These are phyloP conservation scores for Gnathonemus longibarbis DNA, from an alignment of 2,113 vertebrate species.

Conservation along the genomic window DNA sequence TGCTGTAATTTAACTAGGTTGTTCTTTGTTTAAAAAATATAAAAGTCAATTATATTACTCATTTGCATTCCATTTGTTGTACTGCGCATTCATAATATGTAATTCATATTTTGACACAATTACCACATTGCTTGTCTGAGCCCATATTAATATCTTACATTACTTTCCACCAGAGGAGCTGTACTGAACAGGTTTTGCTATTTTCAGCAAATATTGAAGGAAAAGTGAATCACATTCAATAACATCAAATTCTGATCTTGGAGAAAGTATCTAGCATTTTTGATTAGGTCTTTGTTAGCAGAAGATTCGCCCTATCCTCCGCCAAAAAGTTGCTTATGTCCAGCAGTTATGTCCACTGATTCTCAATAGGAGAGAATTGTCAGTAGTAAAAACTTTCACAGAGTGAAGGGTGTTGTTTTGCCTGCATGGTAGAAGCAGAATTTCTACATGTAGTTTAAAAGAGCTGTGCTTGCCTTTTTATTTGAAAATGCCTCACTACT, in stretches of 20 bases:
- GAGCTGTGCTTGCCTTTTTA: not conserved
- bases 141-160: not conserved
- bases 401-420: not conserved
- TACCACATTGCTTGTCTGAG: not conserved
- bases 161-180: not conserved
- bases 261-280: not conserved
- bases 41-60: not conserved
- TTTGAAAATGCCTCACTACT: not conserved
- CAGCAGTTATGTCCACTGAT: not conserved
- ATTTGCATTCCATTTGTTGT: not conserved
- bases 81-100: not conserved
- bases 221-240: slow-evolving; percentile 5
- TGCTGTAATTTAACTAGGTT: not conserved
- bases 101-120: not conserved
- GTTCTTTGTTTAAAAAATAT: not conserved
- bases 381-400: not conserved
- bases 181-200: not conserved
- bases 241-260: not conserved
- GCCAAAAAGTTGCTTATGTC: not conserved
- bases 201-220: not conserved
- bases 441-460: not conserved
- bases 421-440: not conserved
- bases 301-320: not conserved
- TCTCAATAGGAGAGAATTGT: not conserved
- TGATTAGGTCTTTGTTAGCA: not conserved